phyloP scores from a whole-genome alignment of 2,797 vertebrate genomes.

The Natrix natrix region DNA sequence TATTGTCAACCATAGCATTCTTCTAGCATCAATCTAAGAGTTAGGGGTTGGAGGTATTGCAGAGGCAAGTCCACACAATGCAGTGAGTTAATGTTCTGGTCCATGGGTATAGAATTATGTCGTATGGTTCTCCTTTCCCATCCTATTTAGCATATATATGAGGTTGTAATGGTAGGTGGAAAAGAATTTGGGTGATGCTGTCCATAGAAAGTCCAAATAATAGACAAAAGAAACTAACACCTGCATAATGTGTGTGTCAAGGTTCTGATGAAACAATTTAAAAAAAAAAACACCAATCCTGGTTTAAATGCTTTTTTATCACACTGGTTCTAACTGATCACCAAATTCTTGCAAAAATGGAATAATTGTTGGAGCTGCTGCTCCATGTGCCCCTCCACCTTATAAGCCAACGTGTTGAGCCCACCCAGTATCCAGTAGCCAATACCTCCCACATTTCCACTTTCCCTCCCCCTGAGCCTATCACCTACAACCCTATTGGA shows the following conservation, averaged over 20 bases:
- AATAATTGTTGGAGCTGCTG: too few species aligned
- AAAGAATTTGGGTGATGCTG: not conserved
- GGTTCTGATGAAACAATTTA: too few species aligned
- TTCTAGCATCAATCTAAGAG: not conserved
- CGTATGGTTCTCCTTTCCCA: not conserved
- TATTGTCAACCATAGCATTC: not conserved
- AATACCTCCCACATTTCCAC: too few species aligned
- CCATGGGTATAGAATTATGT: not conserved
- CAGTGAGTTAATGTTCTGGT: not conserved
- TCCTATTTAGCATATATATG: not conserved
- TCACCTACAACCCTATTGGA: too few species aligned
- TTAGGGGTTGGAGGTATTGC: not conserved
- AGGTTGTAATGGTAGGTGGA: not conserved
- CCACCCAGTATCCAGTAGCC: too few species aligned
- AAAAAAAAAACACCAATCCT: too few species aligned
- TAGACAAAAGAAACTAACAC: not conserved
- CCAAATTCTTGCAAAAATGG: too few species aligned
- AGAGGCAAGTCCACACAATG: not conserved
- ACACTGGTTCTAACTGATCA: too few species aligned
- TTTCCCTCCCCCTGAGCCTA: too few species aligned
- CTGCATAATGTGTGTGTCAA: not conserved
- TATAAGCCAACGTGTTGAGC: too few species aligned
- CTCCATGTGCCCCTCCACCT: too few species aligned
- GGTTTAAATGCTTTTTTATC: too few species aligned
- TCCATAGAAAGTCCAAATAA: not conserved